Evolutionary conservation across 2,888 invertebrate species (phyloP).

Genomic region (Schrankia costaestrigalis): DNA sequence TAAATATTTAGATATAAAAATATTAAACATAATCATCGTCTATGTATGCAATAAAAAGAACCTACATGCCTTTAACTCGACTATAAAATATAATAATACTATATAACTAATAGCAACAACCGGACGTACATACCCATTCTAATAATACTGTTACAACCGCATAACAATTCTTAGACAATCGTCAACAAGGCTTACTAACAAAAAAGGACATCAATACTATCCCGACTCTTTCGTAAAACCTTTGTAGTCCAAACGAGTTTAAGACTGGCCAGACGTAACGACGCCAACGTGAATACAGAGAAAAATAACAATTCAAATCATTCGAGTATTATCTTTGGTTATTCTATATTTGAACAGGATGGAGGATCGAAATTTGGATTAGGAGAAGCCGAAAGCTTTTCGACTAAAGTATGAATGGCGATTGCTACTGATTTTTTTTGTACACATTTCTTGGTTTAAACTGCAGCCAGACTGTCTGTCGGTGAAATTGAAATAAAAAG

Average conservation of each 20-base stretch:
- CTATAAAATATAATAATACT: too few species aligned
- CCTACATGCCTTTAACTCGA: too few species aligned
- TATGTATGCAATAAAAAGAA: too few species aligned
- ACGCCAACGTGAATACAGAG: slow-evolving; percentile 22
- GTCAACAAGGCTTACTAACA: slow-evolving; percentile 17
- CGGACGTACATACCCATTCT: background rate
- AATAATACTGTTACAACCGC: slow-evolving; percentile 8
- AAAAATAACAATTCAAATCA: slow-evolving; percentile 11
- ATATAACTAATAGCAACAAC: too few species aligned
- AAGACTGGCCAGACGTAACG: slow-evolving; percentile 26
- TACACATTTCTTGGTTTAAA: too few species aligned
- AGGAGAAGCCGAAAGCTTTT: slow-evolving; percentile 1
- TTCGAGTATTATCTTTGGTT: slow-evolving; percentile 4
- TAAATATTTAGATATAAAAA: too few species aligned
- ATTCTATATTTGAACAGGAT: slow-evolving; percentile 4
- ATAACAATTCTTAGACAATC: slow-evolving; percentile 14
- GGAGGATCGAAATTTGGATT: slow-evolving; percentile 3
- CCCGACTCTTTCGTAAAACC: slow-evolving; percentile 28
- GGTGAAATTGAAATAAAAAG: too few species aligned
- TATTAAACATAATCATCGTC: too few species aligned
- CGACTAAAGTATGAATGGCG: background rate
- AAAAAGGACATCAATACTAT: slow-evolving; percentile 45
- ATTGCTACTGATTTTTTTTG: too few species aligned
- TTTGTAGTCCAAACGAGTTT: slow-evolving; percentile 31
- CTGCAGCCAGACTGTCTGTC: too few species aligned